Evolutionary conservation across 2,797 vertebrate genomes (phyloP).

Genomic region (Paratrypauchen microcephalus): DNA sequence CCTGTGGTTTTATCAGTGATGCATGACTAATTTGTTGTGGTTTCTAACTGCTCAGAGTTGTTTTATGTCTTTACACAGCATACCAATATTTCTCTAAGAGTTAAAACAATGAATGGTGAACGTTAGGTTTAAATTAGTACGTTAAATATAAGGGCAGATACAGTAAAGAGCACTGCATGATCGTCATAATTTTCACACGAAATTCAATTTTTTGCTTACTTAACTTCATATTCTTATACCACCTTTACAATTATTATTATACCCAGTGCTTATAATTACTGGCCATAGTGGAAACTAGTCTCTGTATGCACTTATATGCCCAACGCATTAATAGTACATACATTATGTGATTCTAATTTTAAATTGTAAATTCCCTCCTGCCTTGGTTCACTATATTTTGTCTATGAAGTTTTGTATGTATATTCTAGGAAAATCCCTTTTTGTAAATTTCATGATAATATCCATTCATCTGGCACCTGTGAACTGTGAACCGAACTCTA

Average conservation of each 20-base stretch:
- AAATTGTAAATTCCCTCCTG: neutral
- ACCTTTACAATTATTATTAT: too few relatives aligned
- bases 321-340: too few relatives aligned
- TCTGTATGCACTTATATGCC: too few relatives aligned
- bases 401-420: neutral
- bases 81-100: too few relatives aligned
- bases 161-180: neutral
- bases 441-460: neutral
- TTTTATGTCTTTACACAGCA: too few relatives aligned
- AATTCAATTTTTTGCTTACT: too few relatives aligned
- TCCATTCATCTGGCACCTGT: neutral
- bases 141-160: neutral
- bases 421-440: neutral
- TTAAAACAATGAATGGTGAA: neutral
- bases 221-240: too few relatives aligned
- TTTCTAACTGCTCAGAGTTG: neutral
- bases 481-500: neutral
- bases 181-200: too few relatives aligned
- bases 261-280: too few relatives aligned
- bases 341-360: too few relatives aligned
- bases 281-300: too few relatives aligned
- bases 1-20: neutral
- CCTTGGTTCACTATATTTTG: neutral
- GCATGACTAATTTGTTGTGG: neutral
- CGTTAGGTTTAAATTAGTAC: neutral